Evolutionary conservation across 2,888 invertebrate genomes (phyloP).

Genomic region (Trisateles emortualis): DNA sequence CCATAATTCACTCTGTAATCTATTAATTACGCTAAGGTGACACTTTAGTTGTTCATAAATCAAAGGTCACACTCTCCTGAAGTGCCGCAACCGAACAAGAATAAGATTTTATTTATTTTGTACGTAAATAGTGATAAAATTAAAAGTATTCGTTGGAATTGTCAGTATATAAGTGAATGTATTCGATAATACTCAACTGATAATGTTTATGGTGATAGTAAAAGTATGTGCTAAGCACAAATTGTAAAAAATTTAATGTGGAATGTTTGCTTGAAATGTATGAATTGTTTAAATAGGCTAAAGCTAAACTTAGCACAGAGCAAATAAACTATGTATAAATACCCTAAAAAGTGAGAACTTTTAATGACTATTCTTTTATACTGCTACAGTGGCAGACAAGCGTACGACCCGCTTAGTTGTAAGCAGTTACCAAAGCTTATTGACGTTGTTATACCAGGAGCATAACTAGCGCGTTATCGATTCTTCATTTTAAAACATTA

Average conservation of each 20-base stretch:
- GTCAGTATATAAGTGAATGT: conserved; percentile 13
- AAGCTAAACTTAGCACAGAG: conserved; percentile 13
- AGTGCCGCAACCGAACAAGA: neutral
- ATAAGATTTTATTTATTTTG: neutral
- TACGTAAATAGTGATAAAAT: conserved; percentile 1
- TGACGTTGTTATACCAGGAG: no score
- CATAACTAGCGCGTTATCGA: no score
- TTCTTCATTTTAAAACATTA: no score
- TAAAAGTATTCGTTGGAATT: conserved; percentile 14
- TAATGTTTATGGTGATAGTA: conserved; percentile 25
- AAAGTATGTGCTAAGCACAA: conserved; percentile 53
- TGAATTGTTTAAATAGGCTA: conserved; percentile 15
- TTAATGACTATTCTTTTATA: conserved; percentile 7
- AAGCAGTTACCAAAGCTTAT: no score
- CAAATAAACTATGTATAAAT: conserved; percentile 23
- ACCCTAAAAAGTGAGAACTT: conserved; percentile 19
- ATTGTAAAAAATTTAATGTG: conserved; percentile 13
- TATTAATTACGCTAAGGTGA: conserved; percentile 49
- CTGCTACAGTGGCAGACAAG: no score
- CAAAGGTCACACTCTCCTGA: conserved; percentile 14
- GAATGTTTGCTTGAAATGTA: conserved; percentile 3
- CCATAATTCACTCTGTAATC: conserved; percentile 49
- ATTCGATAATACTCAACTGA: conserved; percentile 19
- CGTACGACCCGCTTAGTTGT: no score
- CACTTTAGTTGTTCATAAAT: conserved; percentile 27